Base-by-base conservation (phyloP, 2,797 vertebrate genomes). In the Lutjanus argentimaculatus region DNA sequence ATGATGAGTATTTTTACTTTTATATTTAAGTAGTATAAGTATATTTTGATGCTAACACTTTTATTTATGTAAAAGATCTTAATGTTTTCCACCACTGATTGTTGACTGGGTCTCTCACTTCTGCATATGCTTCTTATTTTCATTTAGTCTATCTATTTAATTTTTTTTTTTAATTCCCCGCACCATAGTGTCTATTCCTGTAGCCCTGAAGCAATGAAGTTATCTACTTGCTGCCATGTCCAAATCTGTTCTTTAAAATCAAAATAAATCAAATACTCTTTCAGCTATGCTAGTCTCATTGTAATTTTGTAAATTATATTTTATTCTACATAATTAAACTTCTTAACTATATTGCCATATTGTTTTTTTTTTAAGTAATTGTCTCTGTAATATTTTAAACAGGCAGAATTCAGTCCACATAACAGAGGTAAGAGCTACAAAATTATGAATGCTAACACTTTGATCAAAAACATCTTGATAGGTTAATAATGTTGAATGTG, bases 371-470 rank as follows among this genome's bases (percentile, higher is more conserved):
- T 14, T 4, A 51, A 51, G 5, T 53, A 67, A 16, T 43, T 65
- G 13, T 71, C 9, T 67, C 56, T 72, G 74, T 19, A 19, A 52
- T 21, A 53, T n/a, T 66, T 61, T 40, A 12, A 43, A 80, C 7
- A 94, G 92, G 56, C 1, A 71, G 77, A 76, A 40, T 52, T 76
- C 16, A 67, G 22, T 65, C 59, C 59, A 71, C 40, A n/a, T 6
- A 2, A 1, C 40, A 77, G 6, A 82, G 88, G 92, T 93, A 82
- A 75, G 86, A 25, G 7, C 16, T 63, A 36, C 17, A n/a, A 17
- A 6, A 69, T 3, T 69, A 14, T 30, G 30, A 71, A 10, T 55
- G 22, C 43, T 16, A 30, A 30, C 6, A 52, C 4, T 48, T 14
- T 1, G 11, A 0, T 43, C 4, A 25, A 57, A 57, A 53, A 22